Evolutionary conservation across 2,888 invertebrate genomes (phyloP).

Genomic region (Tupiocoris notatus): DNA sequence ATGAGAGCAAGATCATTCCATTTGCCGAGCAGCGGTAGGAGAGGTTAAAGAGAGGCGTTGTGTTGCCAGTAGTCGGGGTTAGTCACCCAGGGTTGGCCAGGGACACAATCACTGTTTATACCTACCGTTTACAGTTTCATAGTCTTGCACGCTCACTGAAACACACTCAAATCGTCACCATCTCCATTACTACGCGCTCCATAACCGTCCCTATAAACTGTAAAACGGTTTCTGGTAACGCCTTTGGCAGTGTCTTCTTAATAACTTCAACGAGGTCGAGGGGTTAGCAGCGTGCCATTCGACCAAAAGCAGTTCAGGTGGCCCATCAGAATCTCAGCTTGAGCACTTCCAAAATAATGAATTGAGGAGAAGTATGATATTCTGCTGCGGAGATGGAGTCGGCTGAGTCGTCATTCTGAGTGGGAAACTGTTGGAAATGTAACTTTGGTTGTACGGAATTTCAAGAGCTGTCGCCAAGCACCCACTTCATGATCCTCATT

Average conservation of each 20-base stretch:
- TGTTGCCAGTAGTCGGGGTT: neutral
- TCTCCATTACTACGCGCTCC: no score
- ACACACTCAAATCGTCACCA: no score
- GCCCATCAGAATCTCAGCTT: neutral
- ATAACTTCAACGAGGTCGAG: slow-evolving; percentile 10
- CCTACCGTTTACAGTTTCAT: neutral
- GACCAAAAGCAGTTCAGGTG: slow-evolving; percentile 2
- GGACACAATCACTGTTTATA: slow-evolving; percentile 5
- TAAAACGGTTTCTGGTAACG: slow-evolving; percentile 1
- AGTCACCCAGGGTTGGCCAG: neutral
- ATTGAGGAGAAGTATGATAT: neutral
- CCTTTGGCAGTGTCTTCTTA: neutral
- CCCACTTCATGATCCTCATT: neutral
- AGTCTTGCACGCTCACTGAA: neutral
- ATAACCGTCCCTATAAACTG: slow-evolving; percentile 31
- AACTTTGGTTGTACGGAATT: neutral
- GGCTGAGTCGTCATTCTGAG: no score
- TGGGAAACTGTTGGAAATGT: neutral
- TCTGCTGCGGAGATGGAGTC: no score
- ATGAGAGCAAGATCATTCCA: no score
- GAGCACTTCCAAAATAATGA: neutral
- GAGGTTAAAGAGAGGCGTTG: no score
- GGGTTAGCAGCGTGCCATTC: neutral
- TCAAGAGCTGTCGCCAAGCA: neutral
- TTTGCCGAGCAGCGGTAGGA: slow-evolving; percentile 29